These are phyloP conservation scores for Aphidoletes aphidimyza DNA, from an alignment of 2,888 invertebrate species.

Conservation along the genomic window DNA sequence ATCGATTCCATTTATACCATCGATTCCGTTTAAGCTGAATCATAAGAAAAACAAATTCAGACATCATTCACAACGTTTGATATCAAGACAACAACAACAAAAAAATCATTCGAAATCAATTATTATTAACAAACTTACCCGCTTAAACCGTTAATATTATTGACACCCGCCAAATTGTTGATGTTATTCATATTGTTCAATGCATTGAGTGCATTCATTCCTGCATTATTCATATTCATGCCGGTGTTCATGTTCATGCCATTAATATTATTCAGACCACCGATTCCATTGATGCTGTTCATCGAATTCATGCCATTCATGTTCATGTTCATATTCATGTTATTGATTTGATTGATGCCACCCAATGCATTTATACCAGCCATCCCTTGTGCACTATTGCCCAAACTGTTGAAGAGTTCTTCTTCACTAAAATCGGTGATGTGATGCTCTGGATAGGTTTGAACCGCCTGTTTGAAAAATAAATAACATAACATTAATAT, in stretches of 20 bases:
- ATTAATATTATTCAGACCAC: slow-evolving; percentile 13
- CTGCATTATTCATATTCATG: slow-evolving; percentile 27
- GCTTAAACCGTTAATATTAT: slow-evolving; percentile 43
- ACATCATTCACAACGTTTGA: too few relatives aligned
- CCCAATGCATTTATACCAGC: slow-evolving; percentile 57
- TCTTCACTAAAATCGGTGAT: slow-evolving; percentile 76
- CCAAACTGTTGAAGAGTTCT: slow-evolving; percentile 73
- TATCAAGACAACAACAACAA: background rate
- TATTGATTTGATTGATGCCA: slow-evolving; percentile 60
- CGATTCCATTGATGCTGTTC: slow-evolving; percentile 81
- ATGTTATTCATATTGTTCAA: slow-evolving; percentile 51
- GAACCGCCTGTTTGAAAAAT: slow-evolving; percentile 56
- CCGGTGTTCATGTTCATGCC: slow-evolving; percentile 33
- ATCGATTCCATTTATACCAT: slow-evolving; percentile 12
- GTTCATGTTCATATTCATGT: slow-evolving; percentile 65
- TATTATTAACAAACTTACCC: background rate
- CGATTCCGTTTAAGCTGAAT: background rate
- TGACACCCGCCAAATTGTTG: slow-evolving; percentile 18
- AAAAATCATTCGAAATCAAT: background rate
- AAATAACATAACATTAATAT: slow-evolving; percentile 16
- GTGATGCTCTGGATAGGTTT: slow-evolving; percentile 75
- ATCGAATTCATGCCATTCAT: slow-evolving; percentile 74
- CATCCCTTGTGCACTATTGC: slow-evolving; percentile 67
- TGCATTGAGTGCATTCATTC: slow-evolving; percentile 43
- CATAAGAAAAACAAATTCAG: background rate